These are phyloP conservation scores for Artibeus jamaicensis DNA, from an alignment of 2,797 vertebrate genomes.

Conservation along the genomic window DNA sequence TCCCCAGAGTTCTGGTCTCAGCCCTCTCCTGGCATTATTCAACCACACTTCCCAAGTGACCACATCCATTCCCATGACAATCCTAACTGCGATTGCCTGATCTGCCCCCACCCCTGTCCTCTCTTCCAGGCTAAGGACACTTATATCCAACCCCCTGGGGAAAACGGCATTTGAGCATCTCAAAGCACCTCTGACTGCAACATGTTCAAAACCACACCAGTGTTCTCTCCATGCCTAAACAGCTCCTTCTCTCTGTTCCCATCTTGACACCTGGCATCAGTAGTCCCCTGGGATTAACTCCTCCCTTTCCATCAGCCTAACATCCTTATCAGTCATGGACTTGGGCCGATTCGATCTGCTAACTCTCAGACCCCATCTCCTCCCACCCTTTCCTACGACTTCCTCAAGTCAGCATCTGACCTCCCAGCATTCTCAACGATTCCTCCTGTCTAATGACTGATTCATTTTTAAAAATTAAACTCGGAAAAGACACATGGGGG, in stretches of 20 bases:
- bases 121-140: not conserved
- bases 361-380: not conserved
- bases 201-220: not conserved
- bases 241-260: not conserved
- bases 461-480: not conserved
- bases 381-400: not conserved
- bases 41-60: not conserved
- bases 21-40: not conserved
- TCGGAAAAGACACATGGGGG: not conserved
- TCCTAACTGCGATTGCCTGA: not conserved
- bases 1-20: not conserved
- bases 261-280: not conserved
- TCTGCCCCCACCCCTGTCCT: not conserved
- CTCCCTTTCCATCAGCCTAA: not conserved
- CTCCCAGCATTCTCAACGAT: not conserved
- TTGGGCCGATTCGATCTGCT: not conserved
- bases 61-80: not conserved
- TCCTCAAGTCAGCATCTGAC: not conserved
- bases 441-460: not conserved
- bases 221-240: not conserved
- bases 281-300: not conserved
- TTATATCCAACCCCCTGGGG: not conserved
- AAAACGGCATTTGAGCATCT: not conserved
- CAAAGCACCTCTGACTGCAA: not conserved
- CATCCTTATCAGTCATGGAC: too few species aligned